Percentiles rank a stretch among this genome's conserved stretches.
These are phyloP conservation scores for Epinephelus cyanopodus DNA, from an alignment of 2,113 vertebrate species.

Conservation along the genomic window DNA sequence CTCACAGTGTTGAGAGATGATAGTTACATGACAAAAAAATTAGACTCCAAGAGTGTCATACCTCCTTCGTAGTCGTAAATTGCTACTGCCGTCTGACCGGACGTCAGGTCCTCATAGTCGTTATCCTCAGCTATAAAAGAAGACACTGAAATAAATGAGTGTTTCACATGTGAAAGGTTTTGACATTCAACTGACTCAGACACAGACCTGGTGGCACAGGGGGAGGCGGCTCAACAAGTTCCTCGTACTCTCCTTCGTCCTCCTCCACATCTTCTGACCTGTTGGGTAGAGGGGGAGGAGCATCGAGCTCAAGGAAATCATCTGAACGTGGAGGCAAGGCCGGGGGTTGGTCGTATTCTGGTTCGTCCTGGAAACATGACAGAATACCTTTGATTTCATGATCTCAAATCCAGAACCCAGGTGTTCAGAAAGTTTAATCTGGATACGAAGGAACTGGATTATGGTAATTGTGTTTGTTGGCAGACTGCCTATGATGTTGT, in stretches of 20 bases:
- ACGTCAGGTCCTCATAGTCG: conserved; percentile 79
- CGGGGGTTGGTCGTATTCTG: conserved; percentile 67
- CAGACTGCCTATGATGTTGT: too few relatives aligned
- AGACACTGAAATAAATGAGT: not conserved
- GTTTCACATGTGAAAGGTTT: not conserved
- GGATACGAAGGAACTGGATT: too few relatives aligned
- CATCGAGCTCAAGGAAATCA: conserved; percentile 30
- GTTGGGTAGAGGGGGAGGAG: not conserved
- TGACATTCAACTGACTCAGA: not conserved
- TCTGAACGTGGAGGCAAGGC: conserved; percentile 67
- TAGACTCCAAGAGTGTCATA: conserved; percentile 62
- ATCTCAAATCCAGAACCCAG: not conserved
- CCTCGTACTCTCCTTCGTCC: conserved; percentile 85
- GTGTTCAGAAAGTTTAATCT: too few relatives aligned
- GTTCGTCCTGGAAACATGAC: conserved; percentile 46
- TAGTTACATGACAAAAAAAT: not conserved
- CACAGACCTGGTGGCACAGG: conserved; percentile 50
- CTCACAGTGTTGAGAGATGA: not conserved
- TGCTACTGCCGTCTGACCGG: conserved; percentile 80
- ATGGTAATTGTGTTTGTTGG: too few relatives aligned
- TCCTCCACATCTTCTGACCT: conserved; percentile 21
- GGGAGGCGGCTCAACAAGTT: conserved; percentile 56
- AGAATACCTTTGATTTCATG: not conserved
- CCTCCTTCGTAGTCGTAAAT: conserved; percentile 93
- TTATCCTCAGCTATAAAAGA: conserved; percentile 49